Evolutionary conservation across 2,888 invertebrate genomes (phyloP), one percentile per base, ranked within the genome.

Genomic region (Adela reaumurella): DNA sequence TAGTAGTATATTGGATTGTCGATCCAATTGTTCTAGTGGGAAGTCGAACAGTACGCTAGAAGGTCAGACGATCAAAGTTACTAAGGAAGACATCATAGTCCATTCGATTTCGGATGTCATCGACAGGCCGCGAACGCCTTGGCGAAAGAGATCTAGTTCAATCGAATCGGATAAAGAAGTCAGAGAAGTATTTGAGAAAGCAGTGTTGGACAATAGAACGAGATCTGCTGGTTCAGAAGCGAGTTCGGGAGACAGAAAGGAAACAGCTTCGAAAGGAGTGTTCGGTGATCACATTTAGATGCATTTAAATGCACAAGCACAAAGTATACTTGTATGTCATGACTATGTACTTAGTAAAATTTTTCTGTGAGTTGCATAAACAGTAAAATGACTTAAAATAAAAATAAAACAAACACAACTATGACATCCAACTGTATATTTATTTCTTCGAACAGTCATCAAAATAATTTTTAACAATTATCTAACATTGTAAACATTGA

Each of bases 381-480:
- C n/a, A n/a, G n/a, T n/a, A n/a, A n/a, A n/a, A n/a, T n/a, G n/a
- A n/a, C n/a, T n/a, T n/a, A n/a, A n/a, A n/a, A n/a, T n/a, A n/a
- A 35, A 35, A 35, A 35, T 65, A 61, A 70, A 63, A 14, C 46
- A 43, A n/a, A 61, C 60, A 60, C 59, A 54, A 60, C 62, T 61
- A 46, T 78, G 79, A 81, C 80, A 81, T 81, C 79, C 80, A 81
- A 79, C 79, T 80, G 79, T 81, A 80, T 81, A 81, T 81, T 81
- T 35, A 52, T 78, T 79, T 74, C 67, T 79, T 80, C 74, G 78
- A 80, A 80, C 80, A 80, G 79, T 81, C 80, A 80, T 81, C 79
- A 81, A 81, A 80, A 81, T 80, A 81, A 81, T 81, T 81, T 81
- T 80, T 79, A 80, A 81, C 80, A 78, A 80, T 77, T 80, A 79